A percentile compares a stretch with the other conserved stretches of the same genome.
Conservation (phyloP, 2,797 vertebrate genomes). For the Gallinago nigripennis region DNA sequence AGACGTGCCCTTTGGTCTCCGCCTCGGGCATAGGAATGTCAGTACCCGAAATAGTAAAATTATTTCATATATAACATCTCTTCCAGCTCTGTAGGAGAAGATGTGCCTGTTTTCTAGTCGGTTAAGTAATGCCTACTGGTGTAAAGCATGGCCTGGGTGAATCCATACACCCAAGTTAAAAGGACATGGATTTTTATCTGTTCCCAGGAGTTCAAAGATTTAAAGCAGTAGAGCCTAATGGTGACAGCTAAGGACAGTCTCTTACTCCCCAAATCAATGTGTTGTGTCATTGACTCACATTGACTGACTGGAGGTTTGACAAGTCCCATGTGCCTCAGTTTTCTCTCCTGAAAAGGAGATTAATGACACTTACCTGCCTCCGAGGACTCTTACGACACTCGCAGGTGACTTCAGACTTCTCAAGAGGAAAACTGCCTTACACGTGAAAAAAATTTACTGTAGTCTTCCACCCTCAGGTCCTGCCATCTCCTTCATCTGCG, state of each 20-base stretch:
- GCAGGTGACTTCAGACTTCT: neutral
- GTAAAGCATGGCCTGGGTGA: neutral
- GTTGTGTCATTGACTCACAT: neutral
- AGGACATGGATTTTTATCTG: neutral
- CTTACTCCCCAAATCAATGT: neutral
- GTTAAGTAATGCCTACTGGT: neutral
- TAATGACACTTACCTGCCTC: neutral
- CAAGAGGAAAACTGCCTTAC: neutral
- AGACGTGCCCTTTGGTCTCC: neutral
- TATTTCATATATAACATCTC: neutral
- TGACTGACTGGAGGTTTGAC: neutral
- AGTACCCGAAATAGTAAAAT: neutral
- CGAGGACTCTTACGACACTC: fast-evolving
- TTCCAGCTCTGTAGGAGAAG: neutral
- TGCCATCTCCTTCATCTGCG: neutral
- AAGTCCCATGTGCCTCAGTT: neutral
- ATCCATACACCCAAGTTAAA: neutral
- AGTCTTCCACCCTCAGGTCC: neutral
- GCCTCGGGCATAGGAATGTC: neutral
- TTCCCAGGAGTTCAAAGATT: neutral
- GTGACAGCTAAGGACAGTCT: neutral
- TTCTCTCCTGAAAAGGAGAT: neutral
- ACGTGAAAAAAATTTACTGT: neutral
- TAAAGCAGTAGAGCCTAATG: neutral
- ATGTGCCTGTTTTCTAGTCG: fast-evolving